phyloP scores from a whole-genome alignment of 2,797 vertebrate genomes.

The Scyliorhinus canicula region DNA sequence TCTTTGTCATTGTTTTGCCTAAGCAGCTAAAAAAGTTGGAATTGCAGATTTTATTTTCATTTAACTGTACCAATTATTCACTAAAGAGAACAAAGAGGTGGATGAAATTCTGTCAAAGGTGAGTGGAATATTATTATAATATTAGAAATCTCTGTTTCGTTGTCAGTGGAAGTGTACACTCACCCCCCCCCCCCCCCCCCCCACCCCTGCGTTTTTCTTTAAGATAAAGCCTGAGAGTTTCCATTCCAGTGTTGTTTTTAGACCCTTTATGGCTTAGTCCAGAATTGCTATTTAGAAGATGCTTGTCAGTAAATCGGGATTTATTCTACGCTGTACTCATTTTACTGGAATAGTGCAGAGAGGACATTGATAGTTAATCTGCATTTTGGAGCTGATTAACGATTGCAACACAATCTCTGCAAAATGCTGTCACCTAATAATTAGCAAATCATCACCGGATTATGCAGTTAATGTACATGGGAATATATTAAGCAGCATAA shows the following conservation, averaged over 20 bases:
- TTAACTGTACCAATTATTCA: background rate
- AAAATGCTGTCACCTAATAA: background rate
- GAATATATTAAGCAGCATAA: background rate
- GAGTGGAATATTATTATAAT: background rate
- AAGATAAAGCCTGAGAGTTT: background rate
- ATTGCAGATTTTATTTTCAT: background rate
- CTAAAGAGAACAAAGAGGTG: background rate
- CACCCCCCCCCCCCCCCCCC: background rate
- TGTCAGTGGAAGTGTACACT: background rate
- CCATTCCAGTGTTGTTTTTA: background rate
- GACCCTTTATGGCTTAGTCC: background rate
- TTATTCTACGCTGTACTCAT: background rate
- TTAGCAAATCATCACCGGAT: background rate
- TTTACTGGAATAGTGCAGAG: background rate
- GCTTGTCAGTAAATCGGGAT: background rate
- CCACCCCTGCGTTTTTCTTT: background rate
- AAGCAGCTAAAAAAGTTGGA: background rate
- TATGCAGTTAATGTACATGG: background rate
- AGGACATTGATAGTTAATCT: background rate
- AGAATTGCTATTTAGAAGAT: background rate
- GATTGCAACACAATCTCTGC: too few species aligned
- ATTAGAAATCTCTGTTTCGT: background rate
- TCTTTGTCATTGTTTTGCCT: background rate
- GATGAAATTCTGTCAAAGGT: background rate
- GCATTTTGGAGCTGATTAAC: background rate